These are phyloP conservation scores for Lepidochrysops patricia DNA, from an alignment of 2,888 invertebrate species.

Conservation along the genomic window DNA sequence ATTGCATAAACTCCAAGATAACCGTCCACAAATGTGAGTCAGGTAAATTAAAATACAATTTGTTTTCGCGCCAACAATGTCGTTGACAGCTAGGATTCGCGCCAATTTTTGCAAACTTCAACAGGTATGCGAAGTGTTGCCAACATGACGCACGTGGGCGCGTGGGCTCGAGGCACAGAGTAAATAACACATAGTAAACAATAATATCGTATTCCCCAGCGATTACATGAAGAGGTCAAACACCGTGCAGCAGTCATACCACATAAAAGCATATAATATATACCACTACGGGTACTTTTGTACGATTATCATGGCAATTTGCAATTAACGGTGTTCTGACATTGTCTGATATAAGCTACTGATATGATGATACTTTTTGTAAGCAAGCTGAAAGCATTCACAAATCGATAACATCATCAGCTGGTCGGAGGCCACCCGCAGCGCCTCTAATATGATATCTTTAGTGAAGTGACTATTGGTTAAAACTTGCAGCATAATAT, in stretches of 20 bases:
- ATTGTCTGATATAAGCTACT: too few relatives aligned
- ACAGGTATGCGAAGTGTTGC: background rate
- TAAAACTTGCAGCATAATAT: background rate
- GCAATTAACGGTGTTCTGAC: too few relatives aligned
- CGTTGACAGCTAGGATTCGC: constrained; percentile 13
- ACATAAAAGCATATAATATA: too few relatives aligned
- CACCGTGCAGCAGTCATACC: too few relatives aligned
- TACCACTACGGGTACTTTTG: too few relatives aligned
- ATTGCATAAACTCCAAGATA: background rate
- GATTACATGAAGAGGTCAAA: background rate
- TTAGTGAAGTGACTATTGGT: background rate
- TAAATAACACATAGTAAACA: background rate
- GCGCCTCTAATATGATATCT: constrained; percentile 8
- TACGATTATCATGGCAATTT: background rate
- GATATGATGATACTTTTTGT: too few relatives aligned
- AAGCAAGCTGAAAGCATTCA: background rate
- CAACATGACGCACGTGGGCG: background rate
- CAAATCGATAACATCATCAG: background rate
- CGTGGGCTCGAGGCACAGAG: background rate
- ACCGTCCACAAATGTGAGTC: background rate
- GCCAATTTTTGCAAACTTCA: background rate
- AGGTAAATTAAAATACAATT: constrained; percentile 10
- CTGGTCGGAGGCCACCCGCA: background rate
- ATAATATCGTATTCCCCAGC: background rate
- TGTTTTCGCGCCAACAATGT: constrained; percentile 7